phyloP scores from a whole-genome alignment of 2,888 invertebrate species.

The Poecilus cupreus region DNA sequence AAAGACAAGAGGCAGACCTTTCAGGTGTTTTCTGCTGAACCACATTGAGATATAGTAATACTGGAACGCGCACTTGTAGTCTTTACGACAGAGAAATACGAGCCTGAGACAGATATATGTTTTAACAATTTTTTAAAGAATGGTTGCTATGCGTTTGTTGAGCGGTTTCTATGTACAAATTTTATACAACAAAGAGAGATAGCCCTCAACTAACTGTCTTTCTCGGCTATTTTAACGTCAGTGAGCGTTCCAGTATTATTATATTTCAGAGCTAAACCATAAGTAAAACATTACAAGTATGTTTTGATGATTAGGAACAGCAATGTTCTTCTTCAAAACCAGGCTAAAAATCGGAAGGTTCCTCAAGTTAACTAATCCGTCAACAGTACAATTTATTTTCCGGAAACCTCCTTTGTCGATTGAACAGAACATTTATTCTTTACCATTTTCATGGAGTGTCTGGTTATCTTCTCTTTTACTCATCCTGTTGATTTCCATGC shows the following conservation, averaged over 20 bases:
- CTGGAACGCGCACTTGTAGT: too few relatives aligned
- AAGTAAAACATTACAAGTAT: background rate
- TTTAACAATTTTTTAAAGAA: too few relatives aligned
- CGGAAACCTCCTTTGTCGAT: constrained; percentile 52
- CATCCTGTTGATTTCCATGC: background rate
- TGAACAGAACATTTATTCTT: constrained; percentile 49
- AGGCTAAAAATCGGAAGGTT: constrained; percentile 39
- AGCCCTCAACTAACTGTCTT: too few relatives aligned
- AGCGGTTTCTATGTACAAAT: too few relatives aligned
- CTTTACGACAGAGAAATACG: too few relatives aligned
- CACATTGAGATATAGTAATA: too few relatives aligned
- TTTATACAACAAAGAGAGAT: too few relatives aligned
- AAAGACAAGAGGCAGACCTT: constrained; percentile 48
- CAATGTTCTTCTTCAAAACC: constrained; percentile 25
- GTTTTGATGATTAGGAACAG: constrained; percentile 23
- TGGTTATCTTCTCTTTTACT: constrained; percentile 42
- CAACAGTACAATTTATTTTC: constrained; percentile 33
- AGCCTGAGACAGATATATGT: too few relatives aligned
- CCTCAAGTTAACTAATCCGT: constrained; percentile 35
- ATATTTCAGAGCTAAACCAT: too few relatives aligned
- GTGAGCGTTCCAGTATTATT: too few relatives aligned
- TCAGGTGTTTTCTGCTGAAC: background rate
- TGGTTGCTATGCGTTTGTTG: too few relatives aligned
- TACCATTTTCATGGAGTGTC: constrained; percentile 40
- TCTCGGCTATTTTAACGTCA: too few relatives aligned